Base-by-base conservation (phyloP, 2,797 vertebrate genomes). In the Danio choprae region DNA sequence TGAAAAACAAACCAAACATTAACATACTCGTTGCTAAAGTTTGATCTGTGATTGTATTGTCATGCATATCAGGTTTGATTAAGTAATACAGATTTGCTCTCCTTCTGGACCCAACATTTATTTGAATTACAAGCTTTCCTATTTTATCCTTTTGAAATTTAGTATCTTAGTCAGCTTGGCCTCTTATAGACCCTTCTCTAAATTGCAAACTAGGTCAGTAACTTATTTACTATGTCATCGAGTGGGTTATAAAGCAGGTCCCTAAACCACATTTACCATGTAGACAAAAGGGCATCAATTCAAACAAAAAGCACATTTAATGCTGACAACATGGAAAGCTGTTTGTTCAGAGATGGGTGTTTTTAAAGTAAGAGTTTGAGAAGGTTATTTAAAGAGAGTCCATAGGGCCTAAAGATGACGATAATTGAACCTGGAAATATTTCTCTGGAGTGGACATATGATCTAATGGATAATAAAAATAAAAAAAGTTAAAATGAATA, bases 131-230 rank as follows among this genome's bases (percentile, higher is more conserved):
- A 40, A 46, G 22, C 12, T 13, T 7, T 13, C 55, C 40, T 6
- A 59, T 36, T 58, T 67, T 80, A 65, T 72, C 9, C 22, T 29
- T 29, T 3, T 58, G 29, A 71, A 55, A 75, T 9, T 7, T n/a
- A 46, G 41, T 46, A n/a, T 46, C 29, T 53, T 56, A 40, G 43
- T 40, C 40, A 78, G 48, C 16, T 55, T 56, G 56, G 63, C 51
- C 36, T 59, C 76, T 67, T 60, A 13, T 40, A 71, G 46, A 29
- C 72, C 59, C 29, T 50, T 56, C 20, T 51, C n/a, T 22, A 48
- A 64, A 55, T 40, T 20, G 75, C 29, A 51, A 81, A 81, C 63
- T 74, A 46, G 36, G 29, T 75, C 74, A 72, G 55, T 29, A 9
- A 12, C 36, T 50, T 77, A 22, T 71, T 70, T 81, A 58, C 41